Conservation (phyloP, 1,140 invertebrate genomes). For the Lanistes nyassanus region DNA sequence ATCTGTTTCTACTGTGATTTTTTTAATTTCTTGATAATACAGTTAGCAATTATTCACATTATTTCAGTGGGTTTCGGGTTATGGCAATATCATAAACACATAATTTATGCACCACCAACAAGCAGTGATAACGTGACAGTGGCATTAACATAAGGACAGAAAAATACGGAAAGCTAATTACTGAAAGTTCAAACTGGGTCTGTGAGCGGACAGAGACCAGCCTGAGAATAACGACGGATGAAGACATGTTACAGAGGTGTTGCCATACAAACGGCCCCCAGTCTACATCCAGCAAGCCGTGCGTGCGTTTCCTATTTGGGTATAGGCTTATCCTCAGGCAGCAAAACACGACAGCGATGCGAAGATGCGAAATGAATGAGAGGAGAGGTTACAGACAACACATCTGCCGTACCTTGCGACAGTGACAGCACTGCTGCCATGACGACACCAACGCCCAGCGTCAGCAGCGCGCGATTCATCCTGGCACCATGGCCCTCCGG, state of each 20-base stretch:
- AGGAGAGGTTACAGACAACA: background rate
- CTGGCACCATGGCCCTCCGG: slow-evolving; percentile 1
- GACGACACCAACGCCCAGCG: background rate
- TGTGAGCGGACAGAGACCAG: no score
- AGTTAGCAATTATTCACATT: no score
- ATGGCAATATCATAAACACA: no score
- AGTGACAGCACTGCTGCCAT: background rate
- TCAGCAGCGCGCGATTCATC: slow-evolving; percentile 1
- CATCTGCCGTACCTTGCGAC: background rate
- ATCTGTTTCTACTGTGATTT: no score
- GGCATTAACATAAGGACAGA: no score
- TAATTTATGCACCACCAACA: no score
- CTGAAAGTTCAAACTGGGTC: no score
- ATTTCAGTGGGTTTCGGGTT: no score
- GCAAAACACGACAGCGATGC: background rate
- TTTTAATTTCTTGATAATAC: no score
- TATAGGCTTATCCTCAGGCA: background rate
- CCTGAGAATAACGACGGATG: background rate
- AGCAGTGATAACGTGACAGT: no score
- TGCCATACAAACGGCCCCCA: background rate
- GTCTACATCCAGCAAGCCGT: background rate
- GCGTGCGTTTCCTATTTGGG: background rate
- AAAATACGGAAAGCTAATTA: no score
- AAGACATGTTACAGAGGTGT: no score
- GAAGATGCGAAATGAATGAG: background rate